phyloP scores from a whole-genome alignment of 2,113 vertebrate genomes.

The Platichthys stellatus region DNA sequence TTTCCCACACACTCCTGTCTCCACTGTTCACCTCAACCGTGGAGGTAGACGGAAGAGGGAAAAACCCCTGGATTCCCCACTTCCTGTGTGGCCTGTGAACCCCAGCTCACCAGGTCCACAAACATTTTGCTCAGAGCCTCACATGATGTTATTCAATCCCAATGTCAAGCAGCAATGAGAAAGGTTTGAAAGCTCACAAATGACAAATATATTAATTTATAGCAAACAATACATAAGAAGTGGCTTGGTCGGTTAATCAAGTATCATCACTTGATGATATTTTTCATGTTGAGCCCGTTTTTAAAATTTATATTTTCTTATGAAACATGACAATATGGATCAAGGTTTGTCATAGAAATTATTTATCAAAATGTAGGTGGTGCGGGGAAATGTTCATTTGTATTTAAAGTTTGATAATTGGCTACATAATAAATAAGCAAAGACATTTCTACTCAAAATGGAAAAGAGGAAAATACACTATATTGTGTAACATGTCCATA shows the following conservation, averaged over 20 bases:
- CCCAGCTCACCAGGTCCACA: constrained; percentile 30
- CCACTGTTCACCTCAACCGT: constrained; percentile 69
- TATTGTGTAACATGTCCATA: too few species aligned
- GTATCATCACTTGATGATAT: not conserved
- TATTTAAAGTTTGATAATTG: too few species aligned
- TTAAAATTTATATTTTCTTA: not conserved
- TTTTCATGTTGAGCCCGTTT: not conserved
- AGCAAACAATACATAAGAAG: too few species aligned
- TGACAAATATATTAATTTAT: too few species aligned
- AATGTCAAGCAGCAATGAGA: not conserved
- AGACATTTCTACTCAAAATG: too few species aligned
- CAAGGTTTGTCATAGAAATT: not conserved
- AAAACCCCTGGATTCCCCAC: constrained; percentile 61
- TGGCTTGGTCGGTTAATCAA: not conserved
- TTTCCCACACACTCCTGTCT: constrained; percentile 65
- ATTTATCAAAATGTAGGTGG: too few species aligned
- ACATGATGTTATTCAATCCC: not conserved
- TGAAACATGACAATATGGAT: not conserved
- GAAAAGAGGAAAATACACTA: too few species aligned
- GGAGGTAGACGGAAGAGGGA: constrained; percentile 65
- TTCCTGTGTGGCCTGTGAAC: constrained; percentile 67
- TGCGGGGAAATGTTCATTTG: too few species aligned
- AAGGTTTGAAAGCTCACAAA: not conserved
- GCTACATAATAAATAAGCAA: too few species aligned
- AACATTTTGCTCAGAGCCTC: constrained; percentile 3